Conservation (phyloP, 2,888 invertebrate genomes). For the Apantesis nais region DNA sequence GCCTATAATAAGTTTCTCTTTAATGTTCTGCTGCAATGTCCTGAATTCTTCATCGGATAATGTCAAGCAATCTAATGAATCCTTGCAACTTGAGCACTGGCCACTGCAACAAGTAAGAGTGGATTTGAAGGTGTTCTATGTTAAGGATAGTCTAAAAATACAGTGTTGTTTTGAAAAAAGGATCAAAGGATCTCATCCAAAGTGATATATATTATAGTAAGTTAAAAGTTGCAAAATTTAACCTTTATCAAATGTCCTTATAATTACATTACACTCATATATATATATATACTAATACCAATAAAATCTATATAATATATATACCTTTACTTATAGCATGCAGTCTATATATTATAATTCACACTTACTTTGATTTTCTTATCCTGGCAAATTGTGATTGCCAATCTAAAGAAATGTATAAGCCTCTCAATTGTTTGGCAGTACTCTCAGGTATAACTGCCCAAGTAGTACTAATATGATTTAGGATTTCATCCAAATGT, state of each 20-base stretch:
- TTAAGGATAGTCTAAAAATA: neutral
- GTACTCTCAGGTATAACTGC: slow-evolving; percentile 58
- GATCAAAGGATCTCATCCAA: too few species aligned
- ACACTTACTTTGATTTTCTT: slow-evolving; percentile 63
- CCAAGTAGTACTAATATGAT: slow-evolving; percentile 83
- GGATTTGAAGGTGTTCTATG: neutral
- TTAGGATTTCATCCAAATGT: slow-evolving; percentile 85
- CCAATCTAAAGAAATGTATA: slow-evolving; percentile 65
- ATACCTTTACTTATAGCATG: too few species aligned
- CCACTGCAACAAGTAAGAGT: slow-evolving; percentile 80
- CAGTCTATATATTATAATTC: neutral
- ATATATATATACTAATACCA: too few species aligned
- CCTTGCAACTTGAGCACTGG: slow-evolving; percentile 85
- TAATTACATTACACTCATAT: too few species aligned
- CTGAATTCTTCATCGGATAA: slow-evolving; percentile 88
- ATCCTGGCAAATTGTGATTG: slow-evolving; percentile 63
- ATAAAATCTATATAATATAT: too few species aligned
- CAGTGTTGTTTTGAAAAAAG: too few species aligned
- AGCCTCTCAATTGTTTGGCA: slow-evolving; percentile 61
- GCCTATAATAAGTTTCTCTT: slow-evolving; percentile 89
- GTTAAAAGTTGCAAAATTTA: too few species aligned
- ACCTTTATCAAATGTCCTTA: too few species aligned
- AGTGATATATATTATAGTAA: too few species aligned
- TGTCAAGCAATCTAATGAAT: slow-evolving; percentile 77
- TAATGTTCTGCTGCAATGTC: slow-evolving; percentile 85